Percentiles rank a stretch among this genome's conserved stretches.
Evolutionary conservation across 2,888 invertebrate species (phyloP).

Genomic region (Magallana nippona): DNA sequence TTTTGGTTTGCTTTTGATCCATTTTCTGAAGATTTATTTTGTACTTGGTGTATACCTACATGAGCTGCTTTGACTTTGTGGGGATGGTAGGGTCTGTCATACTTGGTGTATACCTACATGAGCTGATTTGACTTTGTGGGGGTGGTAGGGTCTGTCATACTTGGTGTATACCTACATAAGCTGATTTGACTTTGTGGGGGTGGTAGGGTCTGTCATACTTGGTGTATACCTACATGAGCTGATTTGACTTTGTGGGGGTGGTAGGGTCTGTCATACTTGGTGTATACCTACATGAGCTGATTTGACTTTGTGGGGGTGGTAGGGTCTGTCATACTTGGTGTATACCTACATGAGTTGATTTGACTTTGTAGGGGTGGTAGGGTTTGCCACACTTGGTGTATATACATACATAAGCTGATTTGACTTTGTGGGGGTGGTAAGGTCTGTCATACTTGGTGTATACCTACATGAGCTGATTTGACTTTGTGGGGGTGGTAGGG

Average conservation of each 20-base stretch:
- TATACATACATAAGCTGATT: slow-evolving; percentile 84
- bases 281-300: slow-evolving; percentile 83
- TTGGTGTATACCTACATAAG: slow-evolving; percentile 82
- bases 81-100: slow-evolving; percentile 87
- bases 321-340: slow-evolving; percentile 88
- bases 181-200: slow-evolving; percentile 90
- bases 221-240: slow-evolving; percentile 82
- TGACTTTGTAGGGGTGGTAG: slow-evolving; percentile 91
- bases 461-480: slow-evolving; percentile 84
- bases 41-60: slow-evolving; percentile 74
- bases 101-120: slow-evolving; percentile 82
- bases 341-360: slow-evolving; percentile 84
- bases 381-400: slow-evolving; percentile 87
- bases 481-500: slow-evolving; percentile 95
- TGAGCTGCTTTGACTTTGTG: slow-evolving; percentile 90
- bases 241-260: slow-evolving; percentile 92
- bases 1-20: no score
- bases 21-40: no score
- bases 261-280: slow-evolving; percentile 89
- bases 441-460: slow-evolving; percentile 88
- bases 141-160: slow-evolving; percentile 83
- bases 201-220: slow-evolving; percentile 91
- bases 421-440: slow-evolving; percentile 91
- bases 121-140: slow-evolving; percentile 90
- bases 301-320: slow-evolving; percentile 92